Base-by-base conservation (phyloP, 2,113 vertebrate species). In the Amphilophus citrinellus region DNA sequence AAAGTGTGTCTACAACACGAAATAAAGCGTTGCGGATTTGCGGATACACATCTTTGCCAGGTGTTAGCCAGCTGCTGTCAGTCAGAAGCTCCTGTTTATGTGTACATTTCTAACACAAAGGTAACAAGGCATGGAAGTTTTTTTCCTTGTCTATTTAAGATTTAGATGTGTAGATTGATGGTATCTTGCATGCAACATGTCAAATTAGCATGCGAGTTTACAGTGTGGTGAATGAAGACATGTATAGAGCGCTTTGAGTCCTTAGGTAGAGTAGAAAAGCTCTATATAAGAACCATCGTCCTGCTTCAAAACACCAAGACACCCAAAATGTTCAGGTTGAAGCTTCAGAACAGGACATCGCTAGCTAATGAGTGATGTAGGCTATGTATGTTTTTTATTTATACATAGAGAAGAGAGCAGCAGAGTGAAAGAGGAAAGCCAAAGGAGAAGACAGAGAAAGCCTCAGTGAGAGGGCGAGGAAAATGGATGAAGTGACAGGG, bases 301-400 rank as follows among this genome's bases (percentile, higher is more conserved):
- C 24, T 30, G 9, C 50, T 71, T 71, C 66, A 71, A 50, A 50
- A 71, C 42, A 71, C 5, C 66, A 50, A 50, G 42, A 50, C 11
- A 8, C 30, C 0, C 0, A 6, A 71, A 20, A 0, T 1, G 0
- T 71, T 71, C 24, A 30, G 15, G 42, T 50, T 50, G 42, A 30
- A 42, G 15, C 22, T 50, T 50, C 65, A 30, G 3, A 68, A 68
- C 22, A 30, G 22, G 0, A 50, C 2, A 35, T 20, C 4, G 5
- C 14, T 47, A 24, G 15, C 63, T 17, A 47, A 47, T 50, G 9
- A 68, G 17, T 3, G 65, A 68, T 24, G 39, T 44, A 5, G 5
- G 47, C 39, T 66, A 50, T 6, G n/a, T 66, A 66, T 66, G n/a
- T 66, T 15, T 66, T 68, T 39, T 10, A 39, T 68, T 39, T 39